Base-by-base conservation (phyloP, 2,797 vertebrate genomes). In the Sylvilagus floridanus region DNA sequence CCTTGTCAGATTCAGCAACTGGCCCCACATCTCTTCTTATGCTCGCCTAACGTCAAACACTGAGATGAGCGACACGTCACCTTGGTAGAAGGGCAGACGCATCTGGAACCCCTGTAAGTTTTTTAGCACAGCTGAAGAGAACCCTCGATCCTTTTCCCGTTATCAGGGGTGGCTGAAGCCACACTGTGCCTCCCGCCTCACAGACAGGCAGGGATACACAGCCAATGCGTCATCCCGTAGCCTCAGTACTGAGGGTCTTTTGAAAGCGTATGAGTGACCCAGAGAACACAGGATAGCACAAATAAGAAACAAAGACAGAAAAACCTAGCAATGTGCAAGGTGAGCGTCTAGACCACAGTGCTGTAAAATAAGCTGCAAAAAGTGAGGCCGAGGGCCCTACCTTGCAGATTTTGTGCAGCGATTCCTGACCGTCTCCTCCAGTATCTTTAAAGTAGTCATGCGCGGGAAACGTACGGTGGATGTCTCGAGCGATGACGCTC, bases 331-430 rank as follows among this genome's bases (percentile, higher is more conserved):
- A 22, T 0, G 0, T 90, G 85, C 28, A 84, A 22, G 11, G 68
- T 12, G 21, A 5, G 5, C 54, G 88, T 37, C 50, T 81, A 88
- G 86, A 90, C 82, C 24, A 71, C 0, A 92, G 17, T 5, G 10
- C 32, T 77, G 4, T 60, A 79, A 47, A 89, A 69, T 30, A 16
- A 76, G 26, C 65, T 79, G 72, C 71, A 92, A 93, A n/a, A 93
- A 68, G 19, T 37, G 4, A 93, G 28, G 21, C 2, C 7, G 28
- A 85, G 76, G 91, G 47, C 62, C 97, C 97, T 97, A 99, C 99
- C 99, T 99, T 99, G 97, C 99, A 99, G 97, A 99, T 99, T 98
- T 99, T 99, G 96, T 99, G 99, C 3, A 99, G 98, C 6, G 99
- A 99, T 96, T 99, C 99, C 91, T 99, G 99, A 66, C 99, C 99